A percentile compares a stretch with the other conserved stretches of the same genome.
Evolutionary conservation across 2,888 invertebrate species (phyloP).

Genomic region (Tribolium freemani): DNA sequence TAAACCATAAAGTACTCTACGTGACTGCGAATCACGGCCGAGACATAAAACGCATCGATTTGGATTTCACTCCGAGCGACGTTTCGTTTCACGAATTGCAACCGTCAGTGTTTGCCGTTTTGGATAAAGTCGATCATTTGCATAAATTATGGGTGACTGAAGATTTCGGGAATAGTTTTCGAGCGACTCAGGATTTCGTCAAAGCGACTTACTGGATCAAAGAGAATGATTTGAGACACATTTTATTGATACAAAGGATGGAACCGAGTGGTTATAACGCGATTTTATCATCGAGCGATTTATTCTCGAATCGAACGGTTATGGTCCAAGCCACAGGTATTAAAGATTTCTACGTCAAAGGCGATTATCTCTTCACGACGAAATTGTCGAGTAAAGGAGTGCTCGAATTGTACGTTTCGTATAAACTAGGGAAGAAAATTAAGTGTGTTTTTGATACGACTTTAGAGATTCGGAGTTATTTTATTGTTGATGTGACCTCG

Average conservation of each 20-base stretch:
- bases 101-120: constrained; percentile 78
- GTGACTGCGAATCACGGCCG: constrained; percentile 82
- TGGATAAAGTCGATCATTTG: constrained; percentile 79
- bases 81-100: constrained; percentile 82
- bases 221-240: constrained; percentile 62
- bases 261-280: constrained; percentile 74
- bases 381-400: constrained; percentile 65
- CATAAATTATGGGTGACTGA: constrained; percentile 82
- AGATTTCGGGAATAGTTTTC: constrained; percentile 83
- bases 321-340: constrained; percentile 71
- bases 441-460: constrained; percentile 83
- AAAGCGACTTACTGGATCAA: constrained; percentile 84
- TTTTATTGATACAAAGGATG: constrained; percentile 79
- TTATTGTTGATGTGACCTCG: constrained; percentile 87
- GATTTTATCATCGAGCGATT: constrained; percentile 66
- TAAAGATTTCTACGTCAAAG: constrained; percentile 86
- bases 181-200: constrained; percentile 78
- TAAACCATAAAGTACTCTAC: constrained; percentile 81
- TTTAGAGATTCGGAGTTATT: constrained; percentile 77
- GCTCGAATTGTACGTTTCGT: constrained; percentile 80
- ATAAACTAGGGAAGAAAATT: constrained; percentile 79
- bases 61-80: constrained; percentile 84
- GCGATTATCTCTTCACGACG: constrained; percentile 89
- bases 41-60: constrained; percentile 74
- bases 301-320: constrained; percentile 56